Percentiles rank a stretch among this genome's conserved stretches.
phyloP scores from a whole-genome alignment of 2,797 vertebrate species.

The Anomalospiza imberbis region DNA sequence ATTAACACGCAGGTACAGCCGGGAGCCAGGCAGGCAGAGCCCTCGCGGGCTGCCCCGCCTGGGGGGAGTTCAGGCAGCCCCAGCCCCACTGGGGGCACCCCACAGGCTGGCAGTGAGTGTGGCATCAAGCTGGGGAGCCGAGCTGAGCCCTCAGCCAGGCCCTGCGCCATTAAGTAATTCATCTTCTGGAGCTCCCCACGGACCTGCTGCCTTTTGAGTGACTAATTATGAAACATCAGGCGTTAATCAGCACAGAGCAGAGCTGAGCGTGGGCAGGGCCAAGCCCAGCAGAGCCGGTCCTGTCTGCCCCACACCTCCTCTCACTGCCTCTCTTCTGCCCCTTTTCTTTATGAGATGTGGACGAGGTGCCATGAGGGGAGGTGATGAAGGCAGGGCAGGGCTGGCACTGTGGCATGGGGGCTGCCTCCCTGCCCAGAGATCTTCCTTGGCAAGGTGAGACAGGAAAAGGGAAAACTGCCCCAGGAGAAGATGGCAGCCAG shows the following conservation, averaged over 20 bases:
- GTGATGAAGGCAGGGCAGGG: background rate
- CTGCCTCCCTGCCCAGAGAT: background rate
- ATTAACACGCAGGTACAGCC: conserved; percentile 95
- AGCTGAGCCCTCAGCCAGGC: background rate
- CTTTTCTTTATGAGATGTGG: background rate
- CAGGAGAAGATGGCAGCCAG: background rate
- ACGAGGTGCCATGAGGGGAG: accelerated
- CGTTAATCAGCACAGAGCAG: background rate
- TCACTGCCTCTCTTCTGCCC: background rate
- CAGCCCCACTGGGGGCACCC: background rate
- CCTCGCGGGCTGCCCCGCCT: background rate
- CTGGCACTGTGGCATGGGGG: background rate
- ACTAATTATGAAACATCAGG: conserved; percentile 46
- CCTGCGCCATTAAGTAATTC: background rate
- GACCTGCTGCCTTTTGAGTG: conserved; percentile 23
- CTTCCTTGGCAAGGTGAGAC: background rate
- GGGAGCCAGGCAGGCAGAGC: background rate
- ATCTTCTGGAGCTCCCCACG: background rate
- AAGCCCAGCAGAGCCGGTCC: background rate
- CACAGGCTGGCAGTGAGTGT: background rate
- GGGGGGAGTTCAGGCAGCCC: background rate
- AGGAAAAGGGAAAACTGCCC: background rate
- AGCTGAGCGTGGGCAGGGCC: background rate
- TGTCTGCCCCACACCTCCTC: background rate
- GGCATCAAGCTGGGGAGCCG: background rate